Base-by-base conservation (phyloP, 2,113 vertebrate genomes). In the Excalfactoria chinensis region DNA sequence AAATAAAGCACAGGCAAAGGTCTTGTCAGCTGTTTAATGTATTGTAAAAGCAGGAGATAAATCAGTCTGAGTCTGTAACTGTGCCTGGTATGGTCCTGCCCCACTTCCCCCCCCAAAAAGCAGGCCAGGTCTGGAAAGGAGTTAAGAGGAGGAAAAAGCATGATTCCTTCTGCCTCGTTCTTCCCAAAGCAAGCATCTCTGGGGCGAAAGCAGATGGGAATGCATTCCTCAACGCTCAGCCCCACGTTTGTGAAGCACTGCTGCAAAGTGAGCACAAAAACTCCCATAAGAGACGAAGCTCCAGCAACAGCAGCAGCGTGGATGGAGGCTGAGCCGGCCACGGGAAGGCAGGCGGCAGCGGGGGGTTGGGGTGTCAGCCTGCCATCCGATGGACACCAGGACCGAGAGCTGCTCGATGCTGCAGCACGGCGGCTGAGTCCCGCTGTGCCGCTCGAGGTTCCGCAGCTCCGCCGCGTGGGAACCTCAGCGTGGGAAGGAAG, bases 281-380 rank as follows among this genome's bases (percentile, higher is more conserved):
- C 0, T 0, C 11, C 32, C 11, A 9, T n/a, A 75, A 25, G 35
- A 56, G 53, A 11, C 4, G 30, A 60, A 48, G 40, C 51, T 77
- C 53, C 71, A 51, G 59, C 60, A 62, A 48, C 48, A 23, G 23
- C 18, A 74, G 48, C 44, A 20, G 56, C 37, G 46, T 34, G 49
- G 22, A 19, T 49, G 51, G 48, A 68, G 21, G 40, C 51, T 28
- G 51, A 28, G 25, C 5, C 4, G 44, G 67, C n/a, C 41, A 32
- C 76, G 34, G 5, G 11, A 60, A 71, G 72, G 21, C 1, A 16
- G 41, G 46, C 22, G 69, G 13, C 37, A 8, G n/a, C 71, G n/a
- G 1, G 21, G 21, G 30, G 58, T 13, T 26, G 53, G 84, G 48
- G 62, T 40, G 46, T 8, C 23, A 4, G 40, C 32, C 14, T 83